Evolutionary conservation across 2,888 invertebrate genomes (phyloP).

Genomic region (Stenotaenia linearis): DNA sequence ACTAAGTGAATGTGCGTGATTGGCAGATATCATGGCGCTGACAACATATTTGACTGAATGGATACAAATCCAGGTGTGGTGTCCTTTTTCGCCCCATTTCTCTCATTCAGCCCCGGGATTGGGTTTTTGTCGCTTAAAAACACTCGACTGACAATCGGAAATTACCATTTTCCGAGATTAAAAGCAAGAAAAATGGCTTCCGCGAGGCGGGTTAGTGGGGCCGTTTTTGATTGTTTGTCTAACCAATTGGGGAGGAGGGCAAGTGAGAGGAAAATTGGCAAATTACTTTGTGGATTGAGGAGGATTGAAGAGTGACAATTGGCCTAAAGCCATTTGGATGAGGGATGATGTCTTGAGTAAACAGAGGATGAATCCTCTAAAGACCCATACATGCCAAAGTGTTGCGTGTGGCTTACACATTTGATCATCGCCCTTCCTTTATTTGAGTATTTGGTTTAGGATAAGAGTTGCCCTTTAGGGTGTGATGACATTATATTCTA

Average conservation of each 20-base stretch:
- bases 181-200: background rate
- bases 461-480: conserved; percentile 13
- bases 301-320: conserved; percentile 24
- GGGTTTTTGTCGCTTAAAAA: background rate
- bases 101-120: background rate
- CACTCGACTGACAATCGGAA: background rate
- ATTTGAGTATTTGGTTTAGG: conserved; percentile 19
- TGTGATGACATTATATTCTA: conserved; percentile 3
- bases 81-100: background rate
- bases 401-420: conserved; percentile 23
- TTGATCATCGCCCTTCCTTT: background rate
- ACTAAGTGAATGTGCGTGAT: conserved; percentile 20
- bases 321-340: conserved; percentile 23
- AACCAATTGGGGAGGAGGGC: conserved; percentile 8
- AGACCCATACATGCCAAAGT: conserved; percentile 9
- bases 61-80: conserved; percentile 17
- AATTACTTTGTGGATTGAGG: conserved; percentile 21
- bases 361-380: conserved; percentile 20
- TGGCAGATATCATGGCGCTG: conserved; percentile 17
- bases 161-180: background rate
- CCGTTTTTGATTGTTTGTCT: conserved; percentile 13
- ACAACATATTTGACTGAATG: conserved; percentile 23
- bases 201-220: background rate
- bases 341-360: conserved; percentile 26
- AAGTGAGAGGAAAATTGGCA: conserved; percentile 24